These are phyloP conservation scores for Hyphantria cunea DNA, from an alignment of 1,140 invertebrate species.

Conservation along the genomic window DNA sequence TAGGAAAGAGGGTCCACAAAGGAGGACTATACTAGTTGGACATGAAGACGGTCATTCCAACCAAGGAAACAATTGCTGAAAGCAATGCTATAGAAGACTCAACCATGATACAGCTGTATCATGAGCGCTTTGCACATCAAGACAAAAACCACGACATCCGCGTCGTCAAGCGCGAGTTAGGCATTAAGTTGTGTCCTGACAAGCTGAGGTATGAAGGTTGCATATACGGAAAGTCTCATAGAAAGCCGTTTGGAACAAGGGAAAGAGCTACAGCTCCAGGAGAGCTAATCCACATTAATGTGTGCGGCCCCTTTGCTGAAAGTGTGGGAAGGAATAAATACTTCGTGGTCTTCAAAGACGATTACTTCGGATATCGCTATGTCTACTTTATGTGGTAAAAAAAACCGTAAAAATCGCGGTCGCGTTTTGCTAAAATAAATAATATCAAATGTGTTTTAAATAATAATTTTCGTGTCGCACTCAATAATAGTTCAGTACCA, in stretches of 20 bases:
- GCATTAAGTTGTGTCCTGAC: background rate
- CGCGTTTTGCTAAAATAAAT: no score
- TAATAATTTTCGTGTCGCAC: no score
- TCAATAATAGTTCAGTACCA: no score
- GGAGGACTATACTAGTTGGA: background rate
- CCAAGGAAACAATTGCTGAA: background rate
- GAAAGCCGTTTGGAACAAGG: conserved; percentile 5
- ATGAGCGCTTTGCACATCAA: no score
- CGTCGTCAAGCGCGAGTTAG: background rate
- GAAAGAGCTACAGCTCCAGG: conserved; percentile 2
- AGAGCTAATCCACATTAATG: background rate
- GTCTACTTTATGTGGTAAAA: no score
- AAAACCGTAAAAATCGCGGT: no score
- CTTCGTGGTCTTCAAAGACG: no score
- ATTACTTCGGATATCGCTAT: no score
- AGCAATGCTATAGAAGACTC: background rate
- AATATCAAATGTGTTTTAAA: no score
- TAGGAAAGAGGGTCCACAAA: no score
- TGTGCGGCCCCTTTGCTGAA: background rate
- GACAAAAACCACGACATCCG: no score
- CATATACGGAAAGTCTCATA: background rate
- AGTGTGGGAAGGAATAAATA: background rate
- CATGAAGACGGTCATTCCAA: background rate
- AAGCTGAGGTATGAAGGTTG: conserved; percentile 2
- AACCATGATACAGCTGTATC: background rate